Percentiles rank a stretch among this genome's conserved stretches.
Conservation (phyloP, 1,140 invertebrate genomes). For the Lucilia cuprina region DNA sequence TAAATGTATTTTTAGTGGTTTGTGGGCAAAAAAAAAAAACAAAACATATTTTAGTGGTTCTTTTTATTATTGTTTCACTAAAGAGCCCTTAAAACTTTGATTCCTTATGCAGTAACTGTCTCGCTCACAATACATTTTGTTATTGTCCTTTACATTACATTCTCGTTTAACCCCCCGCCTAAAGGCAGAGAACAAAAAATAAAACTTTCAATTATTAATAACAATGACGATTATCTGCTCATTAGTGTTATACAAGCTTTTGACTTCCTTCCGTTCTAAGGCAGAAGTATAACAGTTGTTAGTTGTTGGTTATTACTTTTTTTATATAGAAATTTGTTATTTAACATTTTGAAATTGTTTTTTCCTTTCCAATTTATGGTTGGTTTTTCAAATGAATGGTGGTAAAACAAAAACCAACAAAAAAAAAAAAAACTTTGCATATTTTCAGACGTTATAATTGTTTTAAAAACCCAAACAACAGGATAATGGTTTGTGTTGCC, state of each 20-base stretch:
- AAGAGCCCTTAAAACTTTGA: constrained; percentile 8
- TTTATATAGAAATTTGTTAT: not conserved
- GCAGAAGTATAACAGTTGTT: not conserved
- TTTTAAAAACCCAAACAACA: not conserved
- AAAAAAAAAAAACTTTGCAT: constrained; percentile 17
- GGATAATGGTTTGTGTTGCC: not conserved
- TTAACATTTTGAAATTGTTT: not conserved
- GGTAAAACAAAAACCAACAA: not conserved
- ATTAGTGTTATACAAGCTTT: constrained; percentile 31
- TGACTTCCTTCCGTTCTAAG: constrained; percentile 17
- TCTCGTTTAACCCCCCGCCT: constrained; percentile 3
- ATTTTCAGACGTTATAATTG: constrained; percentile 15
- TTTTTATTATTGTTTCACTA: not conserved
- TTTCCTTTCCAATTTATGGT: not conserved
- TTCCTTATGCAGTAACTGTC: not conserved
- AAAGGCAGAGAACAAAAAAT: not conserved
- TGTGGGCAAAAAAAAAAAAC: not conserved
- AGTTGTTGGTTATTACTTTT: not conserved
- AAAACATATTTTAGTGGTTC: not conserved
- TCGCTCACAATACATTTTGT: too few species aligned
- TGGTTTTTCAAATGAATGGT: not conserved
- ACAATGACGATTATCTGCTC: constrained; percentile 31
- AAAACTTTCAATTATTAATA: not conserved
- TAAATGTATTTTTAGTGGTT: not conserved
- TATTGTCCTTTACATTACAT: not conserved